Evolutionary conservation across 2,113 vertebrate genomes (phyloP), one percentile per base, ranked within the genome.

Genomic region (Cynoglossus semilaevis): DNA sequence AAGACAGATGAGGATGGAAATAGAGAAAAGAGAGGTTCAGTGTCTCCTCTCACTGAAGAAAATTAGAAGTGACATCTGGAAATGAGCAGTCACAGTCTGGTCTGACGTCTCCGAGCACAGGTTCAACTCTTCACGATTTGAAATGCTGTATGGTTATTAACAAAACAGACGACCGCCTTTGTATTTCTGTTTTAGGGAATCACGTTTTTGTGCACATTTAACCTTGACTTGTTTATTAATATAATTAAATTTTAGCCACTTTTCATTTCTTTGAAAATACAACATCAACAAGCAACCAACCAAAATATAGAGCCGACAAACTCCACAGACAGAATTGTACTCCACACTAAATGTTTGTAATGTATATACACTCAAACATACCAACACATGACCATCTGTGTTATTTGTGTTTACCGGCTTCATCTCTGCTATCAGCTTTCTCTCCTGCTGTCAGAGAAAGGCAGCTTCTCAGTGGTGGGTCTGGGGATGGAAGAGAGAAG

Each of bases 361-460:
- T 18, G 47, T 37, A 51, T 56, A 50, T 17, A 40, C 12, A 13
- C 12, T 34, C n/a, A 38, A 46, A 66, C 16, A 60, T 15, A 14
- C 17, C 67, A 46, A 69, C 53, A 58, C 9, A 70, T 8, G 17
- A 52, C 69, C 75, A 71, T 83, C 70, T 68, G 76, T 63, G 55
- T 54, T 15, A 54, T 63, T 36, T 67, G 40, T 42, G 34, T 54
- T 58, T 38, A 9, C 38, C 55, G 75, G 68, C 68, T 70, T 61
- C 52, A 40, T 54, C 35, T 53, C 53, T 66, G 35, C 62, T 57
- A 9, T 43, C 50, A 51, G 45, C 51, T 0, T 0, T 51, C 45
- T 63, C 72, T 35, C 67, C 78, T 76, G 74, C 80, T 76, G 73
- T 76, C 76, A 76, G 41, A 68, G 63, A 77, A 80, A 80, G 63